Base-by-base conservation (phyloP, 2,888 invertebrate species). In the Cephonodes hylas region DNA sequence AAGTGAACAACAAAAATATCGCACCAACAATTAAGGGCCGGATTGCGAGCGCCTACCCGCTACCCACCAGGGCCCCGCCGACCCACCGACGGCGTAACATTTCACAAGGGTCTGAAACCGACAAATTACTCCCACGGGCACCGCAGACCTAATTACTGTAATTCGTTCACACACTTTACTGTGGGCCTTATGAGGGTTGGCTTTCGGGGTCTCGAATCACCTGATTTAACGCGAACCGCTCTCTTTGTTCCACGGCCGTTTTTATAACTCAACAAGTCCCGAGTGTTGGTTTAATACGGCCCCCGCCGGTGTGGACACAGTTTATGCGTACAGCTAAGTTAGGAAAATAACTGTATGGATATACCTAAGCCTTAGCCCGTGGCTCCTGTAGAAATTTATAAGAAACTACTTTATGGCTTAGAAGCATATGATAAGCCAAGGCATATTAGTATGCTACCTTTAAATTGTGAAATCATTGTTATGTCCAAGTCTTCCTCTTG, bases 61-160 rank as follows among this genome's bases (percentile, higher is more conserved):
- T 18, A 31, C 27, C 18, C 31, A 15, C 53, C 8, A 18, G 53
- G 53, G 53, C 3, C n/a, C 15, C 53, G 38, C 53, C n/a, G 18
- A 31, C 7, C 53, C 46, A 58, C 72, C 73, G 66, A 62, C 69
- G 77, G 85, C 80, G 82, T 87, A 77, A 79, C 73, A 76, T 86
- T 84, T 79, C 84, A 77, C 80, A 71, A 70, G 83, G 85, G 84
- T 78, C 75, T 79, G 64, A 70, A 74, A 70, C 73, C 76, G 71
- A 79, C 86, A 86, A 86, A 86, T 86, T 84, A 84, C 80, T 74
- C 85, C 83, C 86, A 59, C 72, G 74, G 82, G 89, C 77, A 75
- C 76, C 68, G 72, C 79, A 75, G 77, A 81, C 79, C 80, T 89
- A 84, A 88, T 89, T 85, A 86, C 86, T 73, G 84, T 85, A 88